Conservation (phyloP, 2,888 invertebrate species). For the Hipparchia sbordonii region DNA sequence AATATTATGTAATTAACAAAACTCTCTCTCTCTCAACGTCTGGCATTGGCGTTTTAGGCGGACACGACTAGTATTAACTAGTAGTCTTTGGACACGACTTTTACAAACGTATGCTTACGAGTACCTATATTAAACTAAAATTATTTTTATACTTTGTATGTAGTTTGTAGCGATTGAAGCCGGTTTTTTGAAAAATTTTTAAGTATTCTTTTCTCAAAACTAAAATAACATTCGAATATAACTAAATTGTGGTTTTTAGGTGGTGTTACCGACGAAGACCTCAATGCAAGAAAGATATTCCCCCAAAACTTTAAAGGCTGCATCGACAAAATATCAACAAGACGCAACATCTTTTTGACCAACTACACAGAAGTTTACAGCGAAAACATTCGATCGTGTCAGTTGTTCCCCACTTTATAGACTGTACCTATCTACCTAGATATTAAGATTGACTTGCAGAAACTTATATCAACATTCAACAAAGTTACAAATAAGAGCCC, state of each 20-base stretch:
- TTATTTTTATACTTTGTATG: no score
- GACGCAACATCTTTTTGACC: slow-evolving; percentile 54
- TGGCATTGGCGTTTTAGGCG: no score
- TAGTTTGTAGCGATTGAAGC: no score
- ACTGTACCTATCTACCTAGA: background rate
- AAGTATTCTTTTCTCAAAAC: background rate
- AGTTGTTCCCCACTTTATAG: slow-evolving; percentile 60
- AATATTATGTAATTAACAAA: no score
- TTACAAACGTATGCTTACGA: no score
- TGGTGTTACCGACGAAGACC: slow-evolving; percentile 76
- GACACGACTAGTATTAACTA: no score
- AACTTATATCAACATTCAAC: background rate
- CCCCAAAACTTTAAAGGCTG: slow-evolving; percentile 84
- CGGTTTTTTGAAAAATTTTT: no score
- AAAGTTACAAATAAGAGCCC: background rate
- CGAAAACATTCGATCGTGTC: slow-evolving; percentile 75
- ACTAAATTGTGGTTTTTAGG: slow-evolving; percentile 57
- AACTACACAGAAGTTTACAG: slow-evolving; percentile 70
- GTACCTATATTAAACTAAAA: no score
- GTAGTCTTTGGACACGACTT: no score
- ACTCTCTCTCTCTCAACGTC: no score
- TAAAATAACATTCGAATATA: background rate
- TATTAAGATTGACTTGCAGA: background rate
- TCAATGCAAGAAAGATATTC: slow-evolving; percentile 73
- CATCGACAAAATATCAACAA: slow-evolving; percentile 81